These are phyloP conservation scores for Miniopterus natalensis DNA, from an alignment of 2,113 vertebrate genomes.

Conservation along the genomic window DNA sequence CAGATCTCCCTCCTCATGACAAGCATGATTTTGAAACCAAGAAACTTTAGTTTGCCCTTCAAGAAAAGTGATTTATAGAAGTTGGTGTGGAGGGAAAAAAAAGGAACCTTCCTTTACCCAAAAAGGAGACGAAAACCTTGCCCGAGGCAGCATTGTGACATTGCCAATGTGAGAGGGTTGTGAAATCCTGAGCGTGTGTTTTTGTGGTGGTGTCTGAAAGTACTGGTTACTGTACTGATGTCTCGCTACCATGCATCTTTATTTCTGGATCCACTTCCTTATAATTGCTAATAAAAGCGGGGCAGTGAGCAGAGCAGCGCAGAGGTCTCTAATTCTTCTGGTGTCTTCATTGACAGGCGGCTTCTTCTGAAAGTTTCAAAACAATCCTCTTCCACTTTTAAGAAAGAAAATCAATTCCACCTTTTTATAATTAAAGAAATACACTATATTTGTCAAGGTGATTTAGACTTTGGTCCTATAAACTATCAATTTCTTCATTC, in stretches of 20 bases:
- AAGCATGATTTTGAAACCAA: slow-evolving; percentile 70
- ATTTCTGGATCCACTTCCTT: slow-evolving; percentile 60
- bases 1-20: slow-evolving; percentile 22
- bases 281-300: slow-evolving; percentile 52
- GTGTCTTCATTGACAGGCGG: slow-evolving; percentile 22
- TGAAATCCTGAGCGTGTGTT: slow-evolving; percentile 73
- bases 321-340: slow-evolving; percentile 8
- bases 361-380: slow-evolving; percentile 33
- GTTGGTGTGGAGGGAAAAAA: background rate
- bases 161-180: background rate
- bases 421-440: slow-evolving; percentile 40
- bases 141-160: slow-evolving; percentile 65
- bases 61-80: slow-evolving; percentile 78
- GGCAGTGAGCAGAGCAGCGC: background rate
- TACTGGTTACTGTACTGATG: slow-evolving; percentile 29
- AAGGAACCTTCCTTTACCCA: slow-evolving; percentile 61
- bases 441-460: background rate
- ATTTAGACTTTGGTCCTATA: background rate
- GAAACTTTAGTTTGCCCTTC: slow-evolving; percentile 74
- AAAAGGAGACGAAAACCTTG: slow-evolving; percentile 66
- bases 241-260: slow-evolving; percentile 39
- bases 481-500: background rate
- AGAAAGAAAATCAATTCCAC: background rate
- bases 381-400: slow-evolving; percentile 22
- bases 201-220: slow-evolving; percentile 56